Percentiles rank a stretch among this genome's conserved stretches.
These are phyloP conservation scores for Cerastis rubricosa DNA, from an alignment of 2,888 invertebrate species.

Conservation along the genomic window DNA sequence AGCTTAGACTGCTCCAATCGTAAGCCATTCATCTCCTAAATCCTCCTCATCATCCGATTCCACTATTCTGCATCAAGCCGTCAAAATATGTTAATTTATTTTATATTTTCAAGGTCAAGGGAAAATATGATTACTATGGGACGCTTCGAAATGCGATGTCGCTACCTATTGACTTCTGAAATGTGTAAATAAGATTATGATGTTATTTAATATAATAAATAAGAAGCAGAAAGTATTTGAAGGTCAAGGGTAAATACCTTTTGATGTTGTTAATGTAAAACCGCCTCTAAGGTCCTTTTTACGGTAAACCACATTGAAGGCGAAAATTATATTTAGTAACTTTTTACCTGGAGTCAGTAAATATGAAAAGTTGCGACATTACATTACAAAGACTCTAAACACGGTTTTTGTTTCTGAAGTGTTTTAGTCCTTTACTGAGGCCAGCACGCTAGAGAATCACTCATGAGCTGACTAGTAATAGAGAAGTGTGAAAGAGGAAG, in stretches of 20 bases:
- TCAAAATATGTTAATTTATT: background rate
- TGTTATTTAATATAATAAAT: constrained; percentile 20
- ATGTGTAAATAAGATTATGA: constrained; percentile 26
- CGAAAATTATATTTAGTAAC: background rate
- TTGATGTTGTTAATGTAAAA: background rate
- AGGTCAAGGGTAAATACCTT: background rate
- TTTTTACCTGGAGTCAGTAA: background rate
- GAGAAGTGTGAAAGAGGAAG: background rate
- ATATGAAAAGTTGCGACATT: background rate
- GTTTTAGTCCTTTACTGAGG: background rate
- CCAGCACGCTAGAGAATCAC: too few relatives aligned
- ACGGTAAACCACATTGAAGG: background rate
- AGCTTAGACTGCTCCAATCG: background rate
- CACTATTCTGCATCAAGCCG: background rate
- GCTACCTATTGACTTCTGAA: constrained; percentile 2
- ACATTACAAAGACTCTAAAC: background rate
- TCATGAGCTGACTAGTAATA: background rate
- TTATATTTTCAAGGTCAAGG: background rate
- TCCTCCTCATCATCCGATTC: background rate
- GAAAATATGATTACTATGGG: background rate
- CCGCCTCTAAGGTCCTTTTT: background rate
- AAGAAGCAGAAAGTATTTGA: constrained; percentile 6
- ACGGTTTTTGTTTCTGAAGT: background rate
- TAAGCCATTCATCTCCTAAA: background rate
- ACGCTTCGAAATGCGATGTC: constrained; percentile 1